These are phyloP conservation scores for Rhadinocentrus ornatus DNA, from an alignment of 2,797 vertebrate species.

Conservation along the genomic window DNA sequence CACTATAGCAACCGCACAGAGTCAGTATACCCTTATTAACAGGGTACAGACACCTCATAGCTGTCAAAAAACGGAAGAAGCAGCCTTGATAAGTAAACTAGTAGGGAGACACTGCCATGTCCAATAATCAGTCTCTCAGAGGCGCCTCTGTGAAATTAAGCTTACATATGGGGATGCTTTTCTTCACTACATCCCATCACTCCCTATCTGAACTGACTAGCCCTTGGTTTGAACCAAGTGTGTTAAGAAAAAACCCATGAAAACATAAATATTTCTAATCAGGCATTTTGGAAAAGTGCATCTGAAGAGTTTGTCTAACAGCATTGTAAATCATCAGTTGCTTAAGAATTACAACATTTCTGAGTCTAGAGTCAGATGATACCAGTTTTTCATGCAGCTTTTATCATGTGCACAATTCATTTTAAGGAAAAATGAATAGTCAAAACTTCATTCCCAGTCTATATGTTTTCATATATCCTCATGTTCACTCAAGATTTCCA, in stretches of 20 bases:
- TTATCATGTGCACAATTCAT: not conserved
- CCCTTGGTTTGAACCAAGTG: constrained; percentile 30
- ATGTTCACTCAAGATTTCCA: too few relatives aligned
- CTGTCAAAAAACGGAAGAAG: constrained; percentile 58
- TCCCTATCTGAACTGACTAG: constrained; percentile 31
- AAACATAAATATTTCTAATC: not conserved
- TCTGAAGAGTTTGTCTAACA: not conserved
- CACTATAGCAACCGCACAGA: constrained; percentile 26
- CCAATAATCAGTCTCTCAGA: constrained; percentile 66
- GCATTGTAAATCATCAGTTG: not conserved
- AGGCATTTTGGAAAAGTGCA: not conserved
- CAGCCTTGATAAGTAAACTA: constrained; percentile 51
- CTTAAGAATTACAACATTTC: not conserved
- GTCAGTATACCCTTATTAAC: constrained; percentile 53
- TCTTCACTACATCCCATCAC: constrained; percentile 46
- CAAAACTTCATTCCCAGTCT: not conserved
- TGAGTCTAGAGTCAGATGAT: not conserved
- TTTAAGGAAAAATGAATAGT: not conserved
- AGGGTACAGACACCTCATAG: constrained; percentile 52
- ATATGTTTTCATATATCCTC: too few relatives aligned
- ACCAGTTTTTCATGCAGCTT: not conserved
- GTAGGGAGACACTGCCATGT: constrained; percentile 60
- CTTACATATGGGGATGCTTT: constrained; percentile 51
- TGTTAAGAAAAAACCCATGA: constrained; percentile 8
- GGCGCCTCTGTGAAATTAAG: constrained; percentile 49